A percentile compares a stretch with the other conserved stretches of the same genome.
Conservation (phyloP, 2,888 invertebrate species). For the Eupithecia subumbrata region DNA sequence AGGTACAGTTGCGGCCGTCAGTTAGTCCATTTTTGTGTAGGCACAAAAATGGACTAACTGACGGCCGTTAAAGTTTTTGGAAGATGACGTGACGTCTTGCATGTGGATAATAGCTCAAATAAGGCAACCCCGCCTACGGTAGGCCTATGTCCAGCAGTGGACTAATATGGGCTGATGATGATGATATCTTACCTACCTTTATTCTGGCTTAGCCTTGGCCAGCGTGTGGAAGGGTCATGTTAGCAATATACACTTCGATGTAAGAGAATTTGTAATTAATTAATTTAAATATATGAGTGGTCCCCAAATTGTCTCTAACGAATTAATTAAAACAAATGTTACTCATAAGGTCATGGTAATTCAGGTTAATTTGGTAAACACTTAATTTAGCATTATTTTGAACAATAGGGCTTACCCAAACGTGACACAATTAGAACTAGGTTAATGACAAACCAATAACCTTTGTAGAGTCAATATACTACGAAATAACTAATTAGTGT, state of each 20-base stretch:
- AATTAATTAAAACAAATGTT: slow-evolving; percentile 20
- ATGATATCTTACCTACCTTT: neutral
- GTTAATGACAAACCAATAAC: slow-evolving; percentile 59
- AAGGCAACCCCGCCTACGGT: neutral
- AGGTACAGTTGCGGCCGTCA: no score
- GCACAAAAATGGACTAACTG: no score
- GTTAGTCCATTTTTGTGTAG: no score
- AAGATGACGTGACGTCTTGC: no score
- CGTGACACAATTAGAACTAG: slow-evolving; percentile 50
- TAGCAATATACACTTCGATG: neutral
- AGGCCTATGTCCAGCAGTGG: neutral
- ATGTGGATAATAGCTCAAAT: no score
- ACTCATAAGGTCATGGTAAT: slow-evolving; percentile 46
- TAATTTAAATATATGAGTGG: neutral
- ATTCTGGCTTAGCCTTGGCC: neutral
- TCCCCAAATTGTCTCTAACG: neutral
- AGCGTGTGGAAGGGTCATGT: neutral
- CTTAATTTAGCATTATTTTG: slow-evolving; percentile 15
- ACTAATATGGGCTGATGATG: neutral
- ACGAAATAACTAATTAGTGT: neutral
- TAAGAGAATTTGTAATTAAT: neutral
- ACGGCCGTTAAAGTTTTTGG: no score
- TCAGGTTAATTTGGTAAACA: slow-evolving; percentile 57
- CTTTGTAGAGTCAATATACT: neutral
- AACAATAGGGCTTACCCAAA: slow-evolving; percentile 46